Percentiles rank a stretch among this genome's conserved stretches.
These are phyloP conservation scores for Protosalanx chinensis DNA, from an alignment of 2,797 vertebrate genomes.

Conservation along the genomic window DNA sequence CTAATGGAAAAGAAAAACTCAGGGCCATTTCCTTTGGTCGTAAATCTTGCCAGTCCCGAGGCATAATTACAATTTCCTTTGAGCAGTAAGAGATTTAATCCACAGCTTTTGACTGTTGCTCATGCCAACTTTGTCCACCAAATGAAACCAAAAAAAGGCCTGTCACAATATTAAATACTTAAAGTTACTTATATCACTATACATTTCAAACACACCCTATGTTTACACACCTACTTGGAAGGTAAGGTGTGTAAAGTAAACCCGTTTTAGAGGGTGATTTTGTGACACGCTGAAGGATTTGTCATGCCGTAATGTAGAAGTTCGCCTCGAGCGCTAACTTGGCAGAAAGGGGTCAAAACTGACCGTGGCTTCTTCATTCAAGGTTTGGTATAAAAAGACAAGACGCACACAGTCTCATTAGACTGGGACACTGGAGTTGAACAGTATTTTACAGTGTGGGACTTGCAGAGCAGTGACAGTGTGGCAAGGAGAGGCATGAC, in stretches of 20 bases:
- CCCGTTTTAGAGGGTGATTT: not conserved
- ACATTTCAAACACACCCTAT: not conserved
- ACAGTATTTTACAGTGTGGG: not conserved
- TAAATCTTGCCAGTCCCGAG: constrained; percentile 29
- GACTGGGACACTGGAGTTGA: not conserved
- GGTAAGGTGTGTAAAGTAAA: not conserved
- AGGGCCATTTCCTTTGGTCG: constrained; percentile 32
- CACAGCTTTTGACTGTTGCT: constrained; percentile 79
- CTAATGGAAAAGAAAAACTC: constrained; percentile 36
- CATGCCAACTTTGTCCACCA: constrained; percentile 91
- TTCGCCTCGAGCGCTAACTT: not conserved
- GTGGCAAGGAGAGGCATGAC: too few species aligned
- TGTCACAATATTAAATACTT: not conserved
- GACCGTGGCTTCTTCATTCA: too few species aligned
- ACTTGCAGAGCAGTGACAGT: not conserved
- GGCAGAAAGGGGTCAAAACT: not conserved
- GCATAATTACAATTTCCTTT: constrained; percentile 21
- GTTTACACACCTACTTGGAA: not conserved
- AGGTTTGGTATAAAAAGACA: not conserved
- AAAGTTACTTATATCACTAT: not conserved
- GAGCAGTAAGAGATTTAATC: constrained; percentile 37
- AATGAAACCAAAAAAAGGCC: constrained; percentile 71
- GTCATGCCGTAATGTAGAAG: not conserved
- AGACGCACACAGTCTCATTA: not conserved
- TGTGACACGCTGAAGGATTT: not conserved